These are phyloP conservation scores for Macheiramphus alcinus DNA, from an alignment of 2,113 vertebrate genomes.

Conservation along the genomic window DNA sequence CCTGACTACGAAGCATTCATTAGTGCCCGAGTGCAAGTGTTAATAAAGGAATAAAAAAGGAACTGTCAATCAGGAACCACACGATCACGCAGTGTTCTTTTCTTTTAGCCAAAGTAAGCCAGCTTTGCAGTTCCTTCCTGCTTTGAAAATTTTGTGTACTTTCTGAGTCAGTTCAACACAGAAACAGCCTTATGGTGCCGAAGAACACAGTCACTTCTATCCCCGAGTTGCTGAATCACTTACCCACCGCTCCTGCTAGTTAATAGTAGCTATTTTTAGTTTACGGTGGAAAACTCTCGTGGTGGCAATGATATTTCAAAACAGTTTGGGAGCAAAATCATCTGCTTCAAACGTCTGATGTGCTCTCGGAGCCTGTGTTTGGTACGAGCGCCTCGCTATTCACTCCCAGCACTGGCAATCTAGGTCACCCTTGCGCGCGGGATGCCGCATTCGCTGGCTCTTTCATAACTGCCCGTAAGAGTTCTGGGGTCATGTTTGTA, in stretches of 20 bases:
- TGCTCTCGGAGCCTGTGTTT: neutral
- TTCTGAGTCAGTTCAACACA: conserved; percentile 22
- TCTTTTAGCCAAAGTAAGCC: neutral
- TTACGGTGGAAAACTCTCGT: conserved; percentile 32
- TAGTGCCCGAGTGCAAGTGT: neutral
- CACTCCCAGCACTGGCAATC: neutral
- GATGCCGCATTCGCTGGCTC: conserved; percentile 44
- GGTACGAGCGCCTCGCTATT: neutral
- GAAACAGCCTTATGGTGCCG: neutral
- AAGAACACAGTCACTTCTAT: conserved; percentile 21
- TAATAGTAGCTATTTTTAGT: conserved; percentile 69
- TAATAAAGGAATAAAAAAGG: conserved; percentile 6
- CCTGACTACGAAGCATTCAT: neutral
- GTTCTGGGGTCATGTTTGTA: conserved; percentile 83
- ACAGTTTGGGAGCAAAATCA: conserved; percentile 11
- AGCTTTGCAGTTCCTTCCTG: neutral
- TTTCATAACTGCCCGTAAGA: conserved; percentile 71
- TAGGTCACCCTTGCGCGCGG: neutral
- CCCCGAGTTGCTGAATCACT: neutral
- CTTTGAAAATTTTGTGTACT: neutral
- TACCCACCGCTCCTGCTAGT: neutral
- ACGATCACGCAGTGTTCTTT: neutral
- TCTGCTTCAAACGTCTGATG: neutral
- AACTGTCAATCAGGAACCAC: neutral
- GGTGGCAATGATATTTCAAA: conserved; percentile 20